These are phyloP conservation scores for human (Homo sapiens) DNA, from an alignment of 2,113 vertebrate species.

Conservation along the genomic window DNA sequence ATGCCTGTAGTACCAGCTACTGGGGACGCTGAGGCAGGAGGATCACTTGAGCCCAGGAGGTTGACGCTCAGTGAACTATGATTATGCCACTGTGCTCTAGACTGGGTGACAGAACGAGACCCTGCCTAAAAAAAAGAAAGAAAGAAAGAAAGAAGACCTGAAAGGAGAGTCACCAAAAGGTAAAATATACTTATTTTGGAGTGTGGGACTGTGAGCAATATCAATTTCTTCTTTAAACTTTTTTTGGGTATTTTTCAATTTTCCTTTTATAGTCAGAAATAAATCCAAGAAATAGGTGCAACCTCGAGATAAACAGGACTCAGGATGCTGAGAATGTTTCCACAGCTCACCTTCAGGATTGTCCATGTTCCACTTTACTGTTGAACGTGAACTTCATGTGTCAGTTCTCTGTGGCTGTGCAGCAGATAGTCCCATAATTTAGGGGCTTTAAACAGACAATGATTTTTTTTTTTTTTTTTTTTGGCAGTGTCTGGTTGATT, in stretches of 20 bases:
- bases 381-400: background rate
- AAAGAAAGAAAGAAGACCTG: background rate
- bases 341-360: background rate
- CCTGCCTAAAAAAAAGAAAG: background rate
- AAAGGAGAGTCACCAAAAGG: background rate
- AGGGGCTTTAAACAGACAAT: background rate
- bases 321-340: background rate
- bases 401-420: background rate
- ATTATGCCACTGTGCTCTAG: no score
- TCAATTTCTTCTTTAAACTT: background rate
- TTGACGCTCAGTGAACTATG: no score
- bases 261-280: background rate
- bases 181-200: background rate
- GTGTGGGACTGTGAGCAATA: background rate
- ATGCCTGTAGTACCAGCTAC: no score
- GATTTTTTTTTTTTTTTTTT: no score
- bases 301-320: background rate
- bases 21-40: no score
- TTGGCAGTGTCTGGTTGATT: background rate
- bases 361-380: background rate
- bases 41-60: no score
- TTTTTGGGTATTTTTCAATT: background rate
- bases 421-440: background rate
- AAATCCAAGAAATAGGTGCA: background rate
- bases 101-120: no score